phyloP scores from a whole-genome alignment of 2,113 vertebrate genomes.

The Sinocyclocheilus grahami region DNA sequence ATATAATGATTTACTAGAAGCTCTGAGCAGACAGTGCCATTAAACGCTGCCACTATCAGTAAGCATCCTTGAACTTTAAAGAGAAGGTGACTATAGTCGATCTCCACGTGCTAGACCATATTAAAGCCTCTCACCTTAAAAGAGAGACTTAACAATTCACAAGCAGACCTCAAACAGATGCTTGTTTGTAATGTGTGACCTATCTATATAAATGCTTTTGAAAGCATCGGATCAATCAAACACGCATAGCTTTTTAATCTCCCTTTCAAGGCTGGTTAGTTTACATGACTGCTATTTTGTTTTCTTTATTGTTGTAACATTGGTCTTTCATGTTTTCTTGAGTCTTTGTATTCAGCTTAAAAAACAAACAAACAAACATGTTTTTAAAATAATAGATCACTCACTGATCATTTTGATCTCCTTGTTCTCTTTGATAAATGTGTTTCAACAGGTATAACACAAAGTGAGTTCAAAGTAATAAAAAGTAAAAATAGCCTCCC shows the following conservation, averaged over 20 bases:
- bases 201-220: constrained; percentile 21
- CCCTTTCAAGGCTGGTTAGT: no score
- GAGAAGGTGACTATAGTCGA: constrained; percentile 18
- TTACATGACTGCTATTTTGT: not conserved
- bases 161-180: constrained; percentile 42
- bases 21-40: constrained; percentile 2
- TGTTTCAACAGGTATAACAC: not conserved
- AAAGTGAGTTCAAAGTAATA: not conserved
- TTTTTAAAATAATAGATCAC: not conserved
- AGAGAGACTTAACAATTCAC: constrained; percentile 36
- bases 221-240: constrained; percentile 26
- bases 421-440: not conserved
- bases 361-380: not conserved
- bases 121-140: constrained; percentile 47
- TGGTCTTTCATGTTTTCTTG: not conserved
- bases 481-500: not conserved
- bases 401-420: not conserved
- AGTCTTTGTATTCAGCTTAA: not conserved
- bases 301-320: not conserved
- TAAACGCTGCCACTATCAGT: constrained; percentile 8
- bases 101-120: constrained; percentile 45
- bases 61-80: constrained; percentile 29
- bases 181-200: constrained; percentile 38
- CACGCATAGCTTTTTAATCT: not conserved
- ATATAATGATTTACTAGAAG: no score